phyloP scores from a whole-genome alignment of 2,888 invertebrate genomes.

The Sminthurides aquaticus region DNA sequence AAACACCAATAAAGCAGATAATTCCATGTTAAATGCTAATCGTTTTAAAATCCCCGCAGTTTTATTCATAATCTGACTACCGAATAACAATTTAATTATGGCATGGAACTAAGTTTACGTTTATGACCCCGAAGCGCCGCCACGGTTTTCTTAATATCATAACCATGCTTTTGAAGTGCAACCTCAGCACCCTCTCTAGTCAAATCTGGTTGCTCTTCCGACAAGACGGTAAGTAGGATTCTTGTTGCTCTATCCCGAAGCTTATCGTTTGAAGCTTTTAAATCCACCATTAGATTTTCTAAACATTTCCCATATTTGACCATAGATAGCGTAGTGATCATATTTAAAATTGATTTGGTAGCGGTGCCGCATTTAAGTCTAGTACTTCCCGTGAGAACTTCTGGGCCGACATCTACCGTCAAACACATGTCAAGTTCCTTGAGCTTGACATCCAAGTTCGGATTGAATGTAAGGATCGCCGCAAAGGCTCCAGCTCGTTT shows the following conservation, averaged over 20 bases:
- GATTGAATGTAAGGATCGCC: constrained; percentile 37
- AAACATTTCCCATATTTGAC: constrained; percentile 40
- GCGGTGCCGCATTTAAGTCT: constrained; percentile 41
- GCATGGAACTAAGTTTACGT: too few relatives aligned
- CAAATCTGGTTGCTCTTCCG: constrained; percentile 15
- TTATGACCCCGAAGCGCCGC: constrained; percentile 8
- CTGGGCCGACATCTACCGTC: constrained; percentile 33
- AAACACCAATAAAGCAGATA: too few relatives aligned
- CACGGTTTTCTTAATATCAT: constrained; percentile 38
- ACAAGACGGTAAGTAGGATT: constrained; percentile 36
- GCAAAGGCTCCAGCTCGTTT: constrained; percentile 32
- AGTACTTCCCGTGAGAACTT: constrained; percentile 39
- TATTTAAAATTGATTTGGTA: constrained; percentile 39
- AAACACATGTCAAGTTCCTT: constrained; percentile 29
- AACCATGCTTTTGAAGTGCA: constrained; percentile 28
- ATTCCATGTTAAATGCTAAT: too few relatives aligned
- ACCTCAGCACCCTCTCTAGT: constrained; percentile 23
- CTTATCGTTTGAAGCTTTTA: constrained; percentile 39
- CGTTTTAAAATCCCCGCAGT: too few relatives aligned
- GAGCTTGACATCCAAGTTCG: constrained; percentile 29
- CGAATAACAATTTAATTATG: too few relatives aligned
- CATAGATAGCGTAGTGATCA: constrained; percentile 40
- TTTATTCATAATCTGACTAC: too few relatives aligned
- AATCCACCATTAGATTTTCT: constrained; percentile 41
- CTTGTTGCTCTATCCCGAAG: constrained; percentile 36